phyloP scores from a whole-genome alignment of 2,113 vertebrate genomes.

The Brachirus orientalis region DNA sequence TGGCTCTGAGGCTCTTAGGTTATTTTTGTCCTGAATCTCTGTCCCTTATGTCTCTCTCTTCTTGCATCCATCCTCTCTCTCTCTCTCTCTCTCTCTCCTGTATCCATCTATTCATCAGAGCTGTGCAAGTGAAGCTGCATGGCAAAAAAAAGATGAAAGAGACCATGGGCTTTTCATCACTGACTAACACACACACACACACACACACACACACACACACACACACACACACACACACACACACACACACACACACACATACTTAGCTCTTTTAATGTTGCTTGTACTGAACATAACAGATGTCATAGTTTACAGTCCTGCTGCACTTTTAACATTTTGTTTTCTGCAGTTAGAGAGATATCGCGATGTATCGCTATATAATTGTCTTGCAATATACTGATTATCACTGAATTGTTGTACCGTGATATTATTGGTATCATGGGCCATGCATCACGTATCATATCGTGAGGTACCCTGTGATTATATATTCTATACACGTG shows the following conservation, averaged over 20 bases:
- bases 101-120: constrained; percentile 48
- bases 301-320: background rate
- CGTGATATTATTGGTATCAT: too few relatives aligned
- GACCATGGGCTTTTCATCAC: constrained; percentile 28
- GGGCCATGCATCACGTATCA: too few relatives aligned
- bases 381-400: too few relatives aligned
- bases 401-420: too few relatives aligned
- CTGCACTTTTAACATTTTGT: too few relatives aligned
- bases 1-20: constrained; percentile 47
- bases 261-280: background rate
- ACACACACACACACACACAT: background rate
- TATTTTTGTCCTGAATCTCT: constrained; percentile 68
- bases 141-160: constrained; percentile 46
- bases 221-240: constrained; percentile 11
- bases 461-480: too few relatives aligned
- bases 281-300: background rate
- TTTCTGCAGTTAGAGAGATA: too few relatives aligned
- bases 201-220: constrained; percentile 1
- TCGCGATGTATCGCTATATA: too few relatives aligned
- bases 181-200: constrained; percentile 21
- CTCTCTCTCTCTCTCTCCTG: constrained; percentile 11
- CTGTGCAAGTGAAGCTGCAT: constrained; percentile 31
- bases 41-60: constrained; percentile 30
- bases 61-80: constrained; percentile 13
- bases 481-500: too few relatives aligned